These are phyloP conservation scores for Tylochromis polylepis DNA, from an alignment of 2,113 vertebrate species.

Conservation along the genomic window DNA sequence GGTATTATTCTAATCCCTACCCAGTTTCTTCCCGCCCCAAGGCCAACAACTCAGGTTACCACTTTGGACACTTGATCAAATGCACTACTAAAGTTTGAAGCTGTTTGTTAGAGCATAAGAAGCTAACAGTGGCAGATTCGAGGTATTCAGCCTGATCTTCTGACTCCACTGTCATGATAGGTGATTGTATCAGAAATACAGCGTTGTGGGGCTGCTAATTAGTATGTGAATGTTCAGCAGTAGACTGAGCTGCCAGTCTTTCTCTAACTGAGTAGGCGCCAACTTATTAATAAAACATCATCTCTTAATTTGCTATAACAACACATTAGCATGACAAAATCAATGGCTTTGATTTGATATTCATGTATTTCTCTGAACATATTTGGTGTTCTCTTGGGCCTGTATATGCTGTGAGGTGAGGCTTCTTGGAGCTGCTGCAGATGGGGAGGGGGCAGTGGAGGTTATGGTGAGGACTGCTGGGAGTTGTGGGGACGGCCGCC, in stretches of 20 bases:
- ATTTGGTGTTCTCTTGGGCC: conserved; percentile 60
- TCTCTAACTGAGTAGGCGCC: neutral
- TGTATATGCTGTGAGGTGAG: conserved; percentile 45
- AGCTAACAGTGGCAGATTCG: neutral
- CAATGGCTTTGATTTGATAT: conserved; percentile 73
- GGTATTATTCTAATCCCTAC: conserved; percentile 71
- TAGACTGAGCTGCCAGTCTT: conserved; percentile 10
- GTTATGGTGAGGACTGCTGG: conserved; percentile 60
- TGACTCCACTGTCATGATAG: neutral
- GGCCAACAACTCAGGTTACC: conserved; percentile 57
- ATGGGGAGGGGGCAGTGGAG: conserved; percentile 58
- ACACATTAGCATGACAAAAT: conserved; percentile 70
- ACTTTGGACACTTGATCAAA: conserved; percentile 59
- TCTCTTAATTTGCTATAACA: conserved; percentile 66
- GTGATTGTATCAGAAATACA: neutral
- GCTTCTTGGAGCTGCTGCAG: conserved; percentile 65
- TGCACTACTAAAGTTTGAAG: conserved; percentile 33
- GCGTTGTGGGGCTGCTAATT: neutral
- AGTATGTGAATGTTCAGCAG: neutral
- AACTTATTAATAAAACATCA: conserved; percentile 66
- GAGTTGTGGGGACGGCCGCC: conserved; percentile 63
- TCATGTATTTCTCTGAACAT: conserved; percentile 70
- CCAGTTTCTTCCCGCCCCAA: neutral
- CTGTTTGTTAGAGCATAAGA: conserved; percentile 2
- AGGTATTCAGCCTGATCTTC: neutral